These are phyloP conservation scores for Calliopum simillimum DNA, from an alignment of 2,888 invertebrate species.

Conservation along the genomic window DNA sequence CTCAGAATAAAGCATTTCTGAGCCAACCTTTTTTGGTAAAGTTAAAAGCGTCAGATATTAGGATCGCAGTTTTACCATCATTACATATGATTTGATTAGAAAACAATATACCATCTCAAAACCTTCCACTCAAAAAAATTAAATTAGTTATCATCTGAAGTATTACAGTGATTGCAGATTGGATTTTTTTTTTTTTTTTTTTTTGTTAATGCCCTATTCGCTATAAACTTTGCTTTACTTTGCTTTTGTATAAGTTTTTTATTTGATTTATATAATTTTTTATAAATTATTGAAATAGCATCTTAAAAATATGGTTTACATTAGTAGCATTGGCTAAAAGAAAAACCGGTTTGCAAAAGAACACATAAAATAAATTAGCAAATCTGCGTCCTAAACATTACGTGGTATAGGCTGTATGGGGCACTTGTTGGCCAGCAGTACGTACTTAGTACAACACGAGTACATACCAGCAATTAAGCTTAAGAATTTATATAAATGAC, in stretches of 20 bases:
- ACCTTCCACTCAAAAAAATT: neutral
- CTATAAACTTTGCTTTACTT: too few relatives aligned
- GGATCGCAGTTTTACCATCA: too few relatives aligned
- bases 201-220: too few relatives aligned
- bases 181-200: too few relatives aligned
- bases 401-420: conserved; percentile 4
- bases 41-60: too few relatives aligned
- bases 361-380: neutral
- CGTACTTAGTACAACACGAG: neutral
- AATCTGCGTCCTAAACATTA: neutral
- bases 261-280: neutral
- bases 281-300: conserved; percentile 3
- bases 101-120: neutral
- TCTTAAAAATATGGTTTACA: neutral
- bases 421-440: too few relatives aligned
- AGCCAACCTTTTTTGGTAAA: too few relatives aligned
- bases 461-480: conserved; percentile 5
- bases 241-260: too few relatives aligned
- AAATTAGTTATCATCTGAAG: too few relatives aligned
- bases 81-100: too few relatives aligned
- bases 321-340: neutral
- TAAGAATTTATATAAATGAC: conserved; percentile 2
- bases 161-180: too few relatives aligned
- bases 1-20: too few relatives aligned
- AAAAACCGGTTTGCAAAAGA: neutral